A percentile compares a stretch with the other conserved stretches of the same genome.
phyloP scores from a whole-genome alignment of 2,797 vertebrate species.

The Chrosomus eos region DNA sequence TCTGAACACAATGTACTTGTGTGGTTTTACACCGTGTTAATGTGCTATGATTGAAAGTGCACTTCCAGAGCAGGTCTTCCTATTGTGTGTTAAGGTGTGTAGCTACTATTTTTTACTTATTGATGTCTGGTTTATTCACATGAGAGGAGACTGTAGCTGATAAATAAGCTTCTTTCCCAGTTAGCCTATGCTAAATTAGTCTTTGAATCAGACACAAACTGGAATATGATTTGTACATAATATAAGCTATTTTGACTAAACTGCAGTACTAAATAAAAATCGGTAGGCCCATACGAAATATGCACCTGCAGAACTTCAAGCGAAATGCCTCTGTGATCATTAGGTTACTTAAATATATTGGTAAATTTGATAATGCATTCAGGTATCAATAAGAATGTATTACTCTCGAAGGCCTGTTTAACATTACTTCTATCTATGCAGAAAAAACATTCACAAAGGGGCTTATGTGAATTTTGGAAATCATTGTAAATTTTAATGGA shows the following conservation, averaged over 20 bases:
- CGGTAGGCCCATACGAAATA: neutral
- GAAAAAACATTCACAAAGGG: slow-evolving; percentile 33
- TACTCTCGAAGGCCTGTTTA: neutral
- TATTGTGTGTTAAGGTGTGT: slow-evolving; percentile 60
- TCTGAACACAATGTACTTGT: slow-evolving; percentile 22
- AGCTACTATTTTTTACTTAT: slow-evolving; percentile 66
- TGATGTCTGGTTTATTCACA: slow-evolving; percentile 5
- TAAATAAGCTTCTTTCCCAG: slow-evolving; percentile 43
- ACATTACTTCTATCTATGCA: slow-evolving; percentile 14
- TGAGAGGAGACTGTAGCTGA: neutral
- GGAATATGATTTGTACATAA: slow-evolving; percentile 80
- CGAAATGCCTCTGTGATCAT: neutral
- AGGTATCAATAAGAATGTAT: neutral
- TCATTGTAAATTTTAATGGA: slow-evolving; percentile 76
- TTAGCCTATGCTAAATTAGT: slow-evolving; percentile 50
- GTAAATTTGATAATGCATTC: neutral
- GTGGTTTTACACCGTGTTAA: neutral
- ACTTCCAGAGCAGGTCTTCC: slow-evolving; percentile 1
- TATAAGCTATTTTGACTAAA: slow-evolving; percentile 81
- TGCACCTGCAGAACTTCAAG: neutral
- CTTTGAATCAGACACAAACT: slow-evolving; percentile 61
- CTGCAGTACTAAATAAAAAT: slow-evolving; percentile 24
- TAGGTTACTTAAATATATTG: neutral
- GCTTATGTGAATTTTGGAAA: slow-evolving; percentile 64
- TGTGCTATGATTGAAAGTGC: neutral